Evolutionary conservation across 2,113 vertebrate species (phyloP).

Genomic region (Rhea americana): DNA sequence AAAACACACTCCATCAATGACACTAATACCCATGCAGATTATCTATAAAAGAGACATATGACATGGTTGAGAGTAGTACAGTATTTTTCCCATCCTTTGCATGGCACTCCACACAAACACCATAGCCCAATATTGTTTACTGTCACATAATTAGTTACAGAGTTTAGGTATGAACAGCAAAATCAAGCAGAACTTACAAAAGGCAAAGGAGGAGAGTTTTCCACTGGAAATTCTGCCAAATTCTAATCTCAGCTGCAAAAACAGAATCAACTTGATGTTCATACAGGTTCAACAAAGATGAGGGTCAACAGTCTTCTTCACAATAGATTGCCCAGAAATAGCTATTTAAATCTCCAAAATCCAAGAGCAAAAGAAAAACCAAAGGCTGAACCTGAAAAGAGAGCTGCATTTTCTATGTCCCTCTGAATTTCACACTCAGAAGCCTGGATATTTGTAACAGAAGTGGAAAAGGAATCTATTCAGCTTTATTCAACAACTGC

Average conservation of each 20-base stretch:
- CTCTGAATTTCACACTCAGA: neutral
- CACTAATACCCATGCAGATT: conserved; percentile 49
- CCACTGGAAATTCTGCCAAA: conserved; percentile 20
- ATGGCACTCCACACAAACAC: neutral
- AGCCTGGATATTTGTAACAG: conserved; percentile 27
- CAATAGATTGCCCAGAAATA: neutral
- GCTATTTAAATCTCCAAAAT: neutral
- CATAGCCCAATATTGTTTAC: neutral
- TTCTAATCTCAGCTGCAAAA: neutral
- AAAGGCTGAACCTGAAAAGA: neutral
- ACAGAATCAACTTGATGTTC: neutral
- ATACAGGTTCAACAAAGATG: neutral
- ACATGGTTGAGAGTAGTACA: neutral
- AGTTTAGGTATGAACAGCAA: neutral
- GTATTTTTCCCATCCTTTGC: neutral
- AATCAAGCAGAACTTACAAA: conserved; percentile 5
- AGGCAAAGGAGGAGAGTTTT: neutral
- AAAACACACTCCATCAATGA: conserved; percentile 63
- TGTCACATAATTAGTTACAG: neutral
- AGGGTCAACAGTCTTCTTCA: neutral
- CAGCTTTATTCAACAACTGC: conserved; percentile 38
- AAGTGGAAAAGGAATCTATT: conserved; percentile 13
- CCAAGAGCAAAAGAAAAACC: neutral
- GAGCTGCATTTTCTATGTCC: neutral
- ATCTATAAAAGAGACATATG: conserved; percentile 4